These are phyloP conservation scores for Hypercompe scribonia DNA, from an alignment of 2,888 invertebrate species.

Conservation along the genomic window DNA sequence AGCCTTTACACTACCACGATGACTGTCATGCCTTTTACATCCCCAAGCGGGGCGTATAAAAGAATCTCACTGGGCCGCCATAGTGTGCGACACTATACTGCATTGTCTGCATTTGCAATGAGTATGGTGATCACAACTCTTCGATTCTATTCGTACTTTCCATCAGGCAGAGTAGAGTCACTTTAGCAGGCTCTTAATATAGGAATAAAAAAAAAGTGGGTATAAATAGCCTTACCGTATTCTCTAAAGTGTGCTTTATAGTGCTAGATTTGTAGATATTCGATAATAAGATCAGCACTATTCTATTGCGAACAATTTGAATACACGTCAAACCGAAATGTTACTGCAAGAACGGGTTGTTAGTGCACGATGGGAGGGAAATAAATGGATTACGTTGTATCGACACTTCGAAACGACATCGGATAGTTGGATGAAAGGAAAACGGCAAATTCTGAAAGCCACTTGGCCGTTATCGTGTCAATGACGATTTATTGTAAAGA, in stretches of 20 bases:
- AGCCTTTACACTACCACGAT: no score
- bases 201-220: background rate
- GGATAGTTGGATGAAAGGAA: slow-evolving; percentile 7
- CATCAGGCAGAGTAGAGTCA: no score
- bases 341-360: slow-evolving; percentile 28
- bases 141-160: no score
- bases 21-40: no score
- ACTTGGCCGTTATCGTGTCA: slow-evolving; percentile 38
- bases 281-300: slow-evolving; percentile 25
- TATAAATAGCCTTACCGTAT: background rate
- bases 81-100: no score
- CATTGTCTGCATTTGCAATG: no score
- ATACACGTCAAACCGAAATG: slow-evolving; percentile 34
- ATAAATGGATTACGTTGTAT: slow-evolving; percentile 49
- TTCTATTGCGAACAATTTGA: slow-evolving; percentile 32
- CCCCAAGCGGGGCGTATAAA: no score
- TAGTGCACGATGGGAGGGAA: slow-evolving; percentile 35
- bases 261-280: slow-evolving; percentile 40
- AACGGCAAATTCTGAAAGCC: slow-evolving; percentile 8
- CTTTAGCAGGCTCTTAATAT: no score
- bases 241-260: slow-evolving; percentile 33
- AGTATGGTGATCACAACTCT: no score
- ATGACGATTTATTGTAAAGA: slow-evolving; percentile 43
- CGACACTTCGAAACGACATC: slow-evolving; percentile 33
- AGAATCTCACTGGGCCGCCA: no score